Percentiles rank a stretch among this genome's conserved stretches.
phyloP scores from a whole-genome alignment of 1,140 invertebrate genomes.

The Archegozetes longisetosus region DNA sequence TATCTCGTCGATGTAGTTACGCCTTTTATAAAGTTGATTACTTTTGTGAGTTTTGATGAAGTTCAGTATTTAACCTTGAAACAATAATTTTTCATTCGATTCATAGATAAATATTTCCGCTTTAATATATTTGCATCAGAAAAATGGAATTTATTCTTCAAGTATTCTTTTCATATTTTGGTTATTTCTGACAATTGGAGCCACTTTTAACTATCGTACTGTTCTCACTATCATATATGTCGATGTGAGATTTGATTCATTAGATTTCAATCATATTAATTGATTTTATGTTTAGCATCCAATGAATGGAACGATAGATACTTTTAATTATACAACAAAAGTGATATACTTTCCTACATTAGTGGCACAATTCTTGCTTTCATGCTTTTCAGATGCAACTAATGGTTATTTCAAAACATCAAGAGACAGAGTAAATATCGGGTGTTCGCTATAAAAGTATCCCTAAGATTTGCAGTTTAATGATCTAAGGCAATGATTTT shows the following conservation, averaged over 20 bases:
- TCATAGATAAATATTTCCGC: background rate
- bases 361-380: conserved; percentile 52
- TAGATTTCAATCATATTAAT: too few species aligned
- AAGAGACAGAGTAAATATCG: background rate
- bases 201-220: conserved; percentile 8
- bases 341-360: conserved; percentile 63
- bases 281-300: too few species aligned
- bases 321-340: conserved; percentile 56
- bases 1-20: background rate
- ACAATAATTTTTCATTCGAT: background rate
- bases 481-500: too few species aligned
- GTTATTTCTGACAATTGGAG: background rate
- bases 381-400: conserved; percentile 53
- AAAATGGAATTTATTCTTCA: conserved; percentile 16
- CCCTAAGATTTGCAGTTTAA: too few species aligned
- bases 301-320: too few species aligned
- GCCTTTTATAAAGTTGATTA: conserved; percentile 10
- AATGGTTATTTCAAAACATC: background rate
- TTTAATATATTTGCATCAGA: conserved; percentile 5
- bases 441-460: too few species aligned
- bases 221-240: conserved; percentile 1
- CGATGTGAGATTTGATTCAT: too few species aligned
- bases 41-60: conserved; percentile 3
- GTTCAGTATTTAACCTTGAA: background rate
- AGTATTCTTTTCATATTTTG: conserved; percentile 13